These are phyloP conservation scores for Tautogolabrus adspersus DNA, from an alignment of 2,113 vertebrate species.

Conservation along the genomic window DNA sequence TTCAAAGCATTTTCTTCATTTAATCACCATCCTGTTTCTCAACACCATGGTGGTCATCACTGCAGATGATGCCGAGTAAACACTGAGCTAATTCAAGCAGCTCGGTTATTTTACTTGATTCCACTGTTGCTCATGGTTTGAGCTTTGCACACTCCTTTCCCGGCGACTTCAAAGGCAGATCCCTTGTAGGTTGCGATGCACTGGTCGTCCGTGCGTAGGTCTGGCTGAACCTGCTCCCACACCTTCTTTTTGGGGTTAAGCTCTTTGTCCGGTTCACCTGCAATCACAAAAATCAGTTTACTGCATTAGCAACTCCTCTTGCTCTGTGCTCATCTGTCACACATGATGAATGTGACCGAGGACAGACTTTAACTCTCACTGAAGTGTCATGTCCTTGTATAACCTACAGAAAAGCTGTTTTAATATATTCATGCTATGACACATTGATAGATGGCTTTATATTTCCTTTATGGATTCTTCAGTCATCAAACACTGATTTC, in stretches of 20 bases:
- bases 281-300: slow-evolving; percentile 11
- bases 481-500: neutral
- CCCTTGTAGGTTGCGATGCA: slow-evolving; percentile 95
- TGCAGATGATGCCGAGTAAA: slow-evolving; percentile 51
- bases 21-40: slow-evolving; percentile 40
- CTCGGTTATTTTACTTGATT: slow-evolving; percentile 88
- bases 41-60: slow-evolving; percentile 20
- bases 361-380: neutral
- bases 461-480: slow-evolving; percentile 8
- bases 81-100: slow-evolving; percentile 38
- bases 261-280: slow-evolving; percentile 96
- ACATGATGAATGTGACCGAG: neutral
- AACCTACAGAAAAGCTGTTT: slow-evolving; percentile 7
- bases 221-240: slow-evolving; percentile 97
- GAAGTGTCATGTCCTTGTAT: slow-evolving; percentile 1
- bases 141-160: slow-evolving; percentile 93
- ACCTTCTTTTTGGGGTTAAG: slow-evolving; percentile 99
- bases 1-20: slow-evolving; percentile 65
- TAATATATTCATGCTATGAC: neutral
- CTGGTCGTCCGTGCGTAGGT: slow-evolving; percentile 88
- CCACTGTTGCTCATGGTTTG: slow-evolving; percentile 94
- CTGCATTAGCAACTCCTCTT: neutral
- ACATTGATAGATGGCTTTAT: slow-evolving; percentile 18
- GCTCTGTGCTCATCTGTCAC: slow-evolving; percentile 6
- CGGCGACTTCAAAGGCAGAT: slow-evolving; percentile 90